Base-by-base conservation (phyloP, 2,113 vertebrate species). In the Phyllostomus discolor region DNA sequence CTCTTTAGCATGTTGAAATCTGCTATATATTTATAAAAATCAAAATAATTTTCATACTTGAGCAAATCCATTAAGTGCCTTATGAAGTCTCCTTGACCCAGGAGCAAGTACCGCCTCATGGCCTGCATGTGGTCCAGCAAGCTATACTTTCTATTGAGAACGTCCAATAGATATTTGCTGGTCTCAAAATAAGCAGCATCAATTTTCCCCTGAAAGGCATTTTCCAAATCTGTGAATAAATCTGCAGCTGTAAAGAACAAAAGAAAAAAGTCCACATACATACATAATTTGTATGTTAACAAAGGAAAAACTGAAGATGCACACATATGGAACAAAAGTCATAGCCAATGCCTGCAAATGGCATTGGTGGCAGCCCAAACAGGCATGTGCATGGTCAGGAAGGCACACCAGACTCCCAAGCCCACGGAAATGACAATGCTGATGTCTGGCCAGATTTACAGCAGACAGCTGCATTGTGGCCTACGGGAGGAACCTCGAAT, bases 1-100 rank as follows among this genome's bases (percentile, higher is more conserved):
- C 3, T 59, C 57, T 93, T 83, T 28, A 76, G 81, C 81, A 19
- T 1, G 81, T 48, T n/a, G 22, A 5, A 20, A 95, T 87, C 38
- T 38, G 64, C 50, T 38, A 2, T 16, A 15, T 9, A 7, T 11
- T 50, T 54, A 46, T 9, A 38, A 50, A 35, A 33, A 50, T 43
- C 43, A 88, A 28, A 46, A 96, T 1, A 52, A 64, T 59, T 52
- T 83, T 92, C 99, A 99, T 94, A 99, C 99, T 99, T 99, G 26
- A 99, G 99, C 96, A 99, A 98, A 97, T 99, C 99, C 99, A 99
- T 99, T 85, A 99, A 98, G 96, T 99, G 99, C 43, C 99, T 98
- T 98, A 99, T 99, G 97, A 99, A 99, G 98, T 99, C 99, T 91
- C 99, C 99, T 97, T 99, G 99, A 85, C 99, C 99, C 31, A 99